Conservation (phyloP, 2,797 vertebrate species). For the Uromys caudimaculatus region DNA sequence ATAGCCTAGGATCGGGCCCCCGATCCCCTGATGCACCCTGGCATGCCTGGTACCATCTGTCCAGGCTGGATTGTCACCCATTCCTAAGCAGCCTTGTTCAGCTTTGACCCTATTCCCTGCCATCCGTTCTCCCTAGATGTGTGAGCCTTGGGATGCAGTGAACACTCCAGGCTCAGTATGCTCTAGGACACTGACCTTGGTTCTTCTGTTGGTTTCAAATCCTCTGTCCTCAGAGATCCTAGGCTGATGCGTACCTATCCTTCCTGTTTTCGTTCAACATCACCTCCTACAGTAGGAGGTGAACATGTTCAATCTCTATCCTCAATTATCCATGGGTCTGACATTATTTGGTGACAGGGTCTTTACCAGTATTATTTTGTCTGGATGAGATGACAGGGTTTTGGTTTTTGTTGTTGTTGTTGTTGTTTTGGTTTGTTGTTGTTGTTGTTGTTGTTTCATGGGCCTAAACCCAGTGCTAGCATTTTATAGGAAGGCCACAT, state of each 20-base stretch:
- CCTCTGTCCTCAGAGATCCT: not conserved
- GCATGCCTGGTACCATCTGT: not conserved
- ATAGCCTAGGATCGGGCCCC: accelerated
- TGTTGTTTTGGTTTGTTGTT: too few relatives aligned
- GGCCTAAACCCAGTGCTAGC: not conserved
- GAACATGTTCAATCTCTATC: not conserved
- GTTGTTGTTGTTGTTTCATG: too few relatives aligned
- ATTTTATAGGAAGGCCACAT: not conserved
- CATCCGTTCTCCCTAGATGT: too few relatives aligned
- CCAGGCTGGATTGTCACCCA: not conserved
- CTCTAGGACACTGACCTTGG: accelerated
- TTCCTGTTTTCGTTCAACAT: not conserved
- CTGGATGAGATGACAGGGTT: not conserved
- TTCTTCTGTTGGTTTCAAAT: not conserved
- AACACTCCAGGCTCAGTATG: not conserved
- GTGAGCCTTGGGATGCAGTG: not conserved
- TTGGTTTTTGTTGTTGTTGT: too few relatives aligned
- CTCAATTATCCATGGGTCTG: not conserved
- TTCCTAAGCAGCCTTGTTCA: not conserved
- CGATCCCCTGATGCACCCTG: too few relatives aligned
- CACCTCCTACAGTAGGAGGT: not conserved
- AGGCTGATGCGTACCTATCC: not conserved
- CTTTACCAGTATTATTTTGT: not conserved
- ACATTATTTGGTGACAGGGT: not conserved
- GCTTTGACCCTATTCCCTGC: accelerated